These are phyloP conservation scores for Takifugu bimaculatus DNA, from an alignment of 2,113 vertebrate species.

Conservation along the genomic window DNA sequence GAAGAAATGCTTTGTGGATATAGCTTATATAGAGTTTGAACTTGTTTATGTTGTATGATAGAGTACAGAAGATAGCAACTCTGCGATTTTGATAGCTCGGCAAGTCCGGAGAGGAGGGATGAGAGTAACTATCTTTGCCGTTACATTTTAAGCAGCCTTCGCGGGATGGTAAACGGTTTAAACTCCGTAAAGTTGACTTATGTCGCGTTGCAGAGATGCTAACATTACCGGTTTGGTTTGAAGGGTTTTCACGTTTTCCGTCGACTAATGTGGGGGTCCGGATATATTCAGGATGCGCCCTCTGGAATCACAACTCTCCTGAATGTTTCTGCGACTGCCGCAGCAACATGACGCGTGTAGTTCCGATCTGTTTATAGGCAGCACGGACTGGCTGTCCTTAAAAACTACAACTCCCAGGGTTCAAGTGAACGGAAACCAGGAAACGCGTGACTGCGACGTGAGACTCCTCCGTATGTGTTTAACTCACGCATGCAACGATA, in stretches of 20 bases:
- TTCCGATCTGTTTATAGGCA: slow-evolving; percentile 6
- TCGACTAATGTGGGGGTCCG: slow-evolving; percentile 23
- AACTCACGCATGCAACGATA: slow-evolving; percentile 13
- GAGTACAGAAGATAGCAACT: slow-evolving; percentile 3
- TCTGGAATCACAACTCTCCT: neutral
- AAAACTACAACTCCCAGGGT: slow-evolving; percentile 49
- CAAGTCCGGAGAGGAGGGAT: neutral
- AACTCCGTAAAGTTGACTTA: neutral
- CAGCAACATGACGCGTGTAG: slow-evolving; percentile 40
- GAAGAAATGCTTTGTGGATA: neutral
- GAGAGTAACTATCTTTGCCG: neutral
- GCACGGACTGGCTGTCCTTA: accelerated
- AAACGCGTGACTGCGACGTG: slow-evolving; percentile 45
- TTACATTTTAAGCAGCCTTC: neutral
- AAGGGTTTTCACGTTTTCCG: slow-evolving; percentile 27
- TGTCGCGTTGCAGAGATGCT: neutral
- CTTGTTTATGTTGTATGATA: neutral
- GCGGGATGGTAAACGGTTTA: neutral
- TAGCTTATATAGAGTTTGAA: neutral
- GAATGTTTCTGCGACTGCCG: slow-evolving; percentile 32
- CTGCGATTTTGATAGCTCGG: neutral
- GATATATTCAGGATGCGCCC: slow-evolving; percentile 36
- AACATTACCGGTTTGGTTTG: slow-evolving; percentile 23
- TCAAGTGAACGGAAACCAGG: slow-evolving; percentile 12
- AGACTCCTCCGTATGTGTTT: neutral